Percentiles rank a stretch among this genome's conserved stretches.
Conservation (phyloP, 2,797 vertebrate species). For the Enoplosus armatus region DNA sequence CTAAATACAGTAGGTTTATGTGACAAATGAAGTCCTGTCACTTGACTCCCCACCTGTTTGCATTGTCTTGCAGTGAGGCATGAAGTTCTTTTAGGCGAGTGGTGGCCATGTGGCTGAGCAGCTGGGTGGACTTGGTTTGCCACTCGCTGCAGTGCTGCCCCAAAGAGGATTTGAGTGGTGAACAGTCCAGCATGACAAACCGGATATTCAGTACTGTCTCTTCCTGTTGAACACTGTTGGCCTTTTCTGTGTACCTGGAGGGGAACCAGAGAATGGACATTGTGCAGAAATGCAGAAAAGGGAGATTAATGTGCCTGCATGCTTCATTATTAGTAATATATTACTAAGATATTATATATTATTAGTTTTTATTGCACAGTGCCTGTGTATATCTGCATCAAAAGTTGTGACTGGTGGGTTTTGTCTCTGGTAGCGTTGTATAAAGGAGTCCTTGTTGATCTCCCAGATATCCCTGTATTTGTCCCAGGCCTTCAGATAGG, state of each 20-base stretch:
- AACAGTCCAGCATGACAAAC: constrained; percentile 91
- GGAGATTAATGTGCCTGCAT: background rate
- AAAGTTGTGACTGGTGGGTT: constrained; percentile 90
- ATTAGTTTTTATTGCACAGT: too few relatives aligned
- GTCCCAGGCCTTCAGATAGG: constrained; percentile 91
- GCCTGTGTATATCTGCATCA: constrained; percentile 91
- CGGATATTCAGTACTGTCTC: constrained; percentile 88
- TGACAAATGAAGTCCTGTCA: background rate
- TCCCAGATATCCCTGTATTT: constrained; percentile 92
- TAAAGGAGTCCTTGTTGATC: constrained; percentile 90
- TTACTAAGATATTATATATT: too few relatives aligned
- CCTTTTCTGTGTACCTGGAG: constrained; percentile 90
- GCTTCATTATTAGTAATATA: too few relatives aligned
- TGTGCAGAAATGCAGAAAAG: background rate
- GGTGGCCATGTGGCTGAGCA: constrained; percentile 88
- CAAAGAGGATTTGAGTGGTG: constrained; percentile 88
- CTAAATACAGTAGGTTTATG: background rate
- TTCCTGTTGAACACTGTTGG: constrained; percentile 91
- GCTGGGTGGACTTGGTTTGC: constrained; percentile 91
- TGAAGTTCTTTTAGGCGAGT: constrained; percentile 85
- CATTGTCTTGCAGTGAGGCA: constrained; percentile 82
- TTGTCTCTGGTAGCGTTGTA: constrained; percentile 88
- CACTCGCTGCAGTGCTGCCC: constrained; percentile 92
- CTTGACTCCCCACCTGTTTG: constrained; percentile 79
- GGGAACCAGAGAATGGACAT: background rate